Percentiles rank a stretch among this genome's conserved stretches.
These are phyloP conservation scores for Gastracanthus pulcherrimus DNA, from an alignment of 2,888 invertebrate genomes.

Conservation along the genomic window DNA sequence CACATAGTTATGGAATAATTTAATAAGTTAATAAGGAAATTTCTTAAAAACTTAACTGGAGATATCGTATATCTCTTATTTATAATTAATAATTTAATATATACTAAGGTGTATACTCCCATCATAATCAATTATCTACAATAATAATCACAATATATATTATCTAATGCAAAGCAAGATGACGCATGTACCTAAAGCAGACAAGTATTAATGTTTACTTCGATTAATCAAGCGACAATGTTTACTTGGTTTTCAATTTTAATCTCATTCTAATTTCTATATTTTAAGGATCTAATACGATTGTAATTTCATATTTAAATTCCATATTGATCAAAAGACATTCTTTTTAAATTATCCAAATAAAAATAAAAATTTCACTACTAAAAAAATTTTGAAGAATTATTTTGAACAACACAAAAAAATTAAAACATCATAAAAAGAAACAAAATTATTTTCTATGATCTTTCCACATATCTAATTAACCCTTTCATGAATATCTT, in stretches of 20 bases:
- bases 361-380: too few species aligned
- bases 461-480: neutral
- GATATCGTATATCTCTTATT: neutral
- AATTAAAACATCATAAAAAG: neutral
- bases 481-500: neutral
- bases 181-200: slow-evolving; percentile 26
- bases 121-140: neutral
- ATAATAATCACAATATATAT: neutral
- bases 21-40: too few species aligned
- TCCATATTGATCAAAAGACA: too few species aligned
- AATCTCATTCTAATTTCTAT: neutral
- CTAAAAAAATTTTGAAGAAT: too few species aligned
- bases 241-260: neutral
- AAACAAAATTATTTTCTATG: neutral
- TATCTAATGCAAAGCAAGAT: slow-evolving; percentile 24
- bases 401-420: too few species aligned
- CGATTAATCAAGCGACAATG: neutral
- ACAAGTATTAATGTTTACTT: neutral
- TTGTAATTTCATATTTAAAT: too few species aligned
- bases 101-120: slow-evolving; percentile 1
- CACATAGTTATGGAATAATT: too few species aligned
- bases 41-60: too few species aligned
- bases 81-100: neutral
- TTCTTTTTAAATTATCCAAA: too few species aligned
- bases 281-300: too few species aligned